These are phyloP conservation scores for Xanthia togata DNA, from an alignment of 2,888 invertebrate genomes.

Conservation along the genomic window DNA sequence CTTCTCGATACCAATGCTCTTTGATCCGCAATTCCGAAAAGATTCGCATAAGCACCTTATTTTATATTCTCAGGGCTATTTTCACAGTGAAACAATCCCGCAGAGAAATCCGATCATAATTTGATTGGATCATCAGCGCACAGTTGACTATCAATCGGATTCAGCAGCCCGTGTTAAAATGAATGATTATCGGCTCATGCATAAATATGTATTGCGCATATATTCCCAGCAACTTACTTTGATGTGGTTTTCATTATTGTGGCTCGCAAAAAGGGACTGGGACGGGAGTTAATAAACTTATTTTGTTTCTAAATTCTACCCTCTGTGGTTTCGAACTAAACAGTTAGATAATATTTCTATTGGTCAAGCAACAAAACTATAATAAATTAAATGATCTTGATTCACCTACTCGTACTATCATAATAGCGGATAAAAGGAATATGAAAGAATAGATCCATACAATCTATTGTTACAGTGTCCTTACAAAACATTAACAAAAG, in stretches of 20 bases:
- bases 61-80: constrained; percentile 47
- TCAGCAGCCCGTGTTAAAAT: constrained; percentile 28
- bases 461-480: constrained; percentile 64
- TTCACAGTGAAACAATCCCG: constrained; percentile 39
- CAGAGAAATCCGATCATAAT: constrained; percentile 37
- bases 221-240: constrained; percentile 20
- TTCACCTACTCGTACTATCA: constrained; percentile 43
- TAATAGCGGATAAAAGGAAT: constrained; percentile 54
- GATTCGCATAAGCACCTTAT: constrained; percentile 41
- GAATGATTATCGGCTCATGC: constrained; percentile 37
- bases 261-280: constrained; percentile 17
- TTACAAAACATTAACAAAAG: constrained; percentile 67
- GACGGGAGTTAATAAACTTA: constrained; percentile 20
- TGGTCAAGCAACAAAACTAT: constrained; percentile 33
- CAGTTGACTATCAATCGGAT: constrained; percentile 32
- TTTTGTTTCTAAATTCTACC: constrained; percentile 15
- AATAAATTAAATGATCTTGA: constrained; percentile 39
- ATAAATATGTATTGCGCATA: constrained; percentile 36
- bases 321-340: constrained; percentile 6
- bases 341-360: constrained; percentile 10
- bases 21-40: constrained; percentile 59
- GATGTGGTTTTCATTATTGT: constrained; percentile 47
- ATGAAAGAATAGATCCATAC: constrained; percentile 56
- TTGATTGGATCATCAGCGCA: constrained; percentile 46
- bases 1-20: constrained; percentile 48